Conservation (phyloP, 2,888 invertebrate genomes). For the Scrobipalpa costella region DNA sequence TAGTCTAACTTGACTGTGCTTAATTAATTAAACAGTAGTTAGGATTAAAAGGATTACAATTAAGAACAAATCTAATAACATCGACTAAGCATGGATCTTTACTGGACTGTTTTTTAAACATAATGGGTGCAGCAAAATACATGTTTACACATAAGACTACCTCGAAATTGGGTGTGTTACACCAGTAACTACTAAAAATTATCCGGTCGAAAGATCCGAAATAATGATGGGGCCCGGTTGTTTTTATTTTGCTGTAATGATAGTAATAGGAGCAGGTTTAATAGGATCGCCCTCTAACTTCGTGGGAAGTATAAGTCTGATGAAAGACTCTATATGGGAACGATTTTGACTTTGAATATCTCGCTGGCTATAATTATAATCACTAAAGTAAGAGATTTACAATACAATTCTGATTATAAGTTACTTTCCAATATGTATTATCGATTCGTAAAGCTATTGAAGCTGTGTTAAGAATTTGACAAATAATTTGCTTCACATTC, state of each 20-base stretch:
- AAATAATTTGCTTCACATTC: neutral
- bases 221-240: conserved; percentile 61
- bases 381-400: neutral
- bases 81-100: neutral
- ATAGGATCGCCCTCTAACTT: conserved; percentile 57
- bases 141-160: conserved; percentile 45
- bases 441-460: neutral
- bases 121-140: conserved; percentile 28
- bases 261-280: conserved; percentile 63
- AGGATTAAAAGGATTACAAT: conserved; percentile 21
- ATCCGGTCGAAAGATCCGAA: conserved; percentile 61
- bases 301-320: conserved; percentile 60
- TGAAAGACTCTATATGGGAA: conserved; percentile 44
- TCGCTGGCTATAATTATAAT: conserved; percentile 3
- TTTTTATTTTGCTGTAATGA: conserved; percentile 72
- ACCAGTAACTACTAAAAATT: conserved; percentile 58
- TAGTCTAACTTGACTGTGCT: conserved; percentile 13
- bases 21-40: conserved; percentile 16
- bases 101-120: conserved; percentile 15
- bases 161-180: conserved; percentile 37
- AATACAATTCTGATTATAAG: conserved; percentile 12
- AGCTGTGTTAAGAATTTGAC: too few relatives aligned
- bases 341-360: conserved; percentile 32
- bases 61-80: conserved; percentile 15
- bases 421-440: conserved; percentile 14